Base-by-base conservation (phyloP, 2,113 vertebrate genomes). In the Larimichthys polyactis region DNA sequence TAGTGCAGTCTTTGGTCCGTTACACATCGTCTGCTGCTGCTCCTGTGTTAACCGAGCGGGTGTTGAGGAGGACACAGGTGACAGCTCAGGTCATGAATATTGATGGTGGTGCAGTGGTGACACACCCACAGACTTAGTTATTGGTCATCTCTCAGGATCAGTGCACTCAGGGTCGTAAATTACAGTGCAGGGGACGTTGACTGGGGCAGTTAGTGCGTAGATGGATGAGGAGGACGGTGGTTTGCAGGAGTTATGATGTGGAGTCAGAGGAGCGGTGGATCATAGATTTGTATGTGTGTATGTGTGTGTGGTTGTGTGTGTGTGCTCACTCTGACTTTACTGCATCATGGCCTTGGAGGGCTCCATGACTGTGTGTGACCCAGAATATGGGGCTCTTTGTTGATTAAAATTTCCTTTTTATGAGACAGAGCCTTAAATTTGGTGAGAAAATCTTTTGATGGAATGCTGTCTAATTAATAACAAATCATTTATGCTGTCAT, bases 1-100 rank as follows among this genome's bases (percentile, higher is more conserved):
- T 89, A 86, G 79, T 22, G 58, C 32, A 4, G 67, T 20, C 60
- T 48, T 16, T 27, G 63, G 27, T 66, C 29, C 7, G 0, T 52
- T 11, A 19, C 52, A 29, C 59, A 2, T 73, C 10, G 16, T 24
- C 52, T 66, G 29, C 78, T 63, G 29, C 78, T 62, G 75, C 68
- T 51, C 58, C 22, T 1, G 63, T 59, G 67, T 68, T 59, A 51
- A 43, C 49, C 9, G 14, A 59, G 43, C 7, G 15, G 14, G 58
- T 29, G 54, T 46, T 27, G 67, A 72, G 51, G 44, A 73, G 74
- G 87, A 80, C 60, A 69, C 71, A 48, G 83, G 82, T 85, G 76
- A 86, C 79, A 22, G 67, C 68, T 76, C 81, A 14, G 77, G 78
- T 70, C 68, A 75, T 90, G 87, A 90, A 87, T 92, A 92, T 90